Evolutionary conservation across 2,888 invertebrate species (phyloP), one percentile per base, ranked within the genome.

Genomic region (Chrysolina americana): DNA sequence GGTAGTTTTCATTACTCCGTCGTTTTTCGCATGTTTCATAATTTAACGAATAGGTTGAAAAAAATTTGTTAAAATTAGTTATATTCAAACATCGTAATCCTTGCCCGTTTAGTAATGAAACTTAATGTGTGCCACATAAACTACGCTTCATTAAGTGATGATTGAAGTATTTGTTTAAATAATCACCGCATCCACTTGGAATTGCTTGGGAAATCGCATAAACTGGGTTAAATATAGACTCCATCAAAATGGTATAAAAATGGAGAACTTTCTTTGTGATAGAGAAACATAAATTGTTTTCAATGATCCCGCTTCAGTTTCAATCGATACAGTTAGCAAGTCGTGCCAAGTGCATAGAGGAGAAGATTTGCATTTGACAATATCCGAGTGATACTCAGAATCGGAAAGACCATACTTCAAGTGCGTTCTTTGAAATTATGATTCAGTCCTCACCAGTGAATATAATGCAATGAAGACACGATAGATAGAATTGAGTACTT

Each of bases 141-240:
- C 17, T 59, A 15, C 59, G 15, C 17, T 59, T 28, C 23, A 59
- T 36, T 59, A n/a, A 23, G 23, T 36, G 59, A 59, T 36, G 59
- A 59, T 59, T 59, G 59, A 59, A 59, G 59, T 59, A 59, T 59
- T 59, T 59, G 59, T 59, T 59, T 59, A n/a, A 59, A 59, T 23
- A 36, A 28, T n/a, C 36, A 28, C 28, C 59, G n/a, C 59, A n/a
- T 59, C 36, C 59, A 59, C 36, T 59, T 59, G 59, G n/a, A 59
- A 59, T 36, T n/a, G 36, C 23, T 59, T 10, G 36, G 36, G 59
- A 59, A 53, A 13, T 59, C 59, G 59, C 59, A 53, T 53, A 53
- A 48, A 53, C 28, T 28, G n/a, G n/a, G 59, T 28, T 59, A 36
- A 36, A 59, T 59, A 59, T 59, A 59, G 59, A 59, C 36, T 59